phyloP scores from a whole-genome alignment of 2,113 vertebrate species.

The Pongo abelii region DNA sequence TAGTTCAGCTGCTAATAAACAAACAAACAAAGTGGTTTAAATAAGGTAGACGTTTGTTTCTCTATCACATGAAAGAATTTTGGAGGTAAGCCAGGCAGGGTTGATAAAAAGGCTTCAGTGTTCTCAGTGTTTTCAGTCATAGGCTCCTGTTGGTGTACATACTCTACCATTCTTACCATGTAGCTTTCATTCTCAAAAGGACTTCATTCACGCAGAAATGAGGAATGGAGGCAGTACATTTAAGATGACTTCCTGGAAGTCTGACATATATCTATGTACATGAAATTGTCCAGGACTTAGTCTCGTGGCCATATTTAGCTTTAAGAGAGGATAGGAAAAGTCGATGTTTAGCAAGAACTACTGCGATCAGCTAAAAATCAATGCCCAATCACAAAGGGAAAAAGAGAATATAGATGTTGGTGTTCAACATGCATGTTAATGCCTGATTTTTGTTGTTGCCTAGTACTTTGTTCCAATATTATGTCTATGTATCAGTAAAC shows the following conservation, averaged over 20 bases:
- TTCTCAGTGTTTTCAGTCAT: not conserved
- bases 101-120: not conserved
- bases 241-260: constrained; percentile 23
- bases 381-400: not conserved
- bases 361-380: not conserved
- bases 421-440: not conserved
- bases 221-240: not conserved
- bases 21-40: not conserved
- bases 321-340: not conserved
- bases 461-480: not conserved
- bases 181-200: not conserved
- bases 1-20: not conserved
- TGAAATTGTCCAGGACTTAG: not conserved
- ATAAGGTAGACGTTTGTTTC: not conserved
- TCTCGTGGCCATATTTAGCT: not conserved
- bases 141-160: not conserved
- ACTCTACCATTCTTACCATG: not conserved
- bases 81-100: not conserved
- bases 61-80: not conserved
- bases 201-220: not conserved
- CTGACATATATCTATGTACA: not conserved
- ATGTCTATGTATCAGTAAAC: not conserved
- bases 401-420: not conserved
- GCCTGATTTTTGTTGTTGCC: not conserved
- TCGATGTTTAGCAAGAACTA: not conserved